Percentiles rank a stretch among this genome's conserved stretches.
phyloP scores from a whole-genome alignment of 1,140 invertebrate species.

The Pectinophora gossypiella region DNA sequence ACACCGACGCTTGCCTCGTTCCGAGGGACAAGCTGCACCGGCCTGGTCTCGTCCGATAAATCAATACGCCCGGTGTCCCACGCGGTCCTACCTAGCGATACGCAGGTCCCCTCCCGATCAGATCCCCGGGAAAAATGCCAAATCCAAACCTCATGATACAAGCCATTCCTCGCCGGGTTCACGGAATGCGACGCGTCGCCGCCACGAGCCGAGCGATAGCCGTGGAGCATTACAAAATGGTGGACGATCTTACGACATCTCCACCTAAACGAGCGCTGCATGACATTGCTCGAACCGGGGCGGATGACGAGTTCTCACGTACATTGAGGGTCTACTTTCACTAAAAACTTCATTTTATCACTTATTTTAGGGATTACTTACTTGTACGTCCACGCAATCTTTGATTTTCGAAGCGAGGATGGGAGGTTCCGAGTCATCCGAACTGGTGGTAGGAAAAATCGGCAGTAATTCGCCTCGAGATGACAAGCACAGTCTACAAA shows the following conservation, averaged over 20 bases:
- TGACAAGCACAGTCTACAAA: conserved; percentile 80
- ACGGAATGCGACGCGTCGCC: conserved; percentile 65
- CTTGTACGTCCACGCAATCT: conserved; percentile 78
- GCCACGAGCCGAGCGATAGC: conserved; percentile 69
- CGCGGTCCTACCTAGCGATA: conserved; percentile 45
- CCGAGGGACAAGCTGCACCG: conserved; percentile 60
- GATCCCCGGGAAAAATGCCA: conserved; percentile 65
- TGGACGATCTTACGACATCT: conserved; percentile 76
- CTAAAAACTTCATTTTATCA: conserved; percentile 50
- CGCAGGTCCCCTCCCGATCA: conserved; percentile 54
- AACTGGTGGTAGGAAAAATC: conserved; percentile 74
- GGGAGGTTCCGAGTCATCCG: conserved; percentile 74
- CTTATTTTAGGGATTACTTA: conserved; percentile 61
- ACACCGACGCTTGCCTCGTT: conserved; percentile 57
- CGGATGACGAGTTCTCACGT: conserved; percentile 73
- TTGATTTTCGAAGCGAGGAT: conserved; percentile 77
- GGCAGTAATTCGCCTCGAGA: conserved; percentile 73
- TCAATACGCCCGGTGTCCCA: conserved; percentile 68
- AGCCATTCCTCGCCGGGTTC: conserved; percentile 58
- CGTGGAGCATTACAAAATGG: conserved; percentile 74
- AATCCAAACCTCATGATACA: conserved; percentile 59
- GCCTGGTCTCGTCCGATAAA: conserved; percentile 71
- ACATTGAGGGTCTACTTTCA: conserved; percentile 71
- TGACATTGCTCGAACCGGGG: conserved; percentile 65
- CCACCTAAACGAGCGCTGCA: conserved; percentile 66